These are phyloP conservation scores for Crossocerus cetratus DNA, from an alignment of 2,888 invertebrate genomes.

Conservation along the genomic window DNA sequence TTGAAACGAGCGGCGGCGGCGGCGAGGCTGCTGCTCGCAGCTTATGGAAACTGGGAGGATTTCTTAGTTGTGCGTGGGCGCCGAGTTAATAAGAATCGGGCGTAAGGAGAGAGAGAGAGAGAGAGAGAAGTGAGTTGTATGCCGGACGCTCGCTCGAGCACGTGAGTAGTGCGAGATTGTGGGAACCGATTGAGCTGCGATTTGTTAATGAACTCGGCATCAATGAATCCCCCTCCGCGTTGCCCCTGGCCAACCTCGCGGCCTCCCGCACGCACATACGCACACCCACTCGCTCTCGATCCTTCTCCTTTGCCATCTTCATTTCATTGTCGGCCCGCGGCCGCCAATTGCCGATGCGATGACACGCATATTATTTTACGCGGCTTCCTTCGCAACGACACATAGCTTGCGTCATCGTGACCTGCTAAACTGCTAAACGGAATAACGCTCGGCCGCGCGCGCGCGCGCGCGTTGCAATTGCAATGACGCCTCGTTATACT, in stretches of 20 bases:
- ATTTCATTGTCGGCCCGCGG: constrained; percentile 10
- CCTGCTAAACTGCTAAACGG: no score
- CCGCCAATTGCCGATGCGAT: constrained; percentile 1
- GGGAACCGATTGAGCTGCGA: constrained; percentile 45
- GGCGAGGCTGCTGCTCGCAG: no score
- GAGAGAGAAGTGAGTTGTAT: no score
- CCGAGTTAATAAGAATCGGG: no score
- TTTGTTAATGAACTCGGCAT: constrained; percentile 39
- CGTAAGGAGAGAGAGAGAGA: no score
- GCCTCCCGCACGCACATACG: constrained; percentile 8
- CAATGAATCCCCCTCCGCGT: constrained; percentile 29
- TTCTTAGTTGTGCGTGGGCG: background rate
- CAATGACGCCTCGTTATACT: no score
- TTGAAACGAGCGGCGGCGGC: no score
- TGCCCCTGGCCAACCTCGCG: constrained; percentile 30
- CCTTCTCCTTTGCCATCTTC: constrained; percentile 18
- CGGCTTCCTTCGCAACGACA: no score
- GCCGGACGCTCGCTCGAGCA: constrained; percentile 4
- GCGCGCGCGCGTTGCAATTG: no score
- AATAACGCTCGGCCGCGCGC: no score
- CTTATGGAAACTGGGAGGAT: no score
- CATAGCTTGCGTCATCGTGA: no score
- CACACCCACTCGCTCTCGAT: constrained; percentile 2
- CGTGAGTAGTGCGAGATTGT: constrained; percentile 50
- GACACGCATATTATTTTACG: background rate